Evolutionary conservation across 2,113 vertebrate genomes (phyloP).

Genomic region (Cololabis saira): DNA sequence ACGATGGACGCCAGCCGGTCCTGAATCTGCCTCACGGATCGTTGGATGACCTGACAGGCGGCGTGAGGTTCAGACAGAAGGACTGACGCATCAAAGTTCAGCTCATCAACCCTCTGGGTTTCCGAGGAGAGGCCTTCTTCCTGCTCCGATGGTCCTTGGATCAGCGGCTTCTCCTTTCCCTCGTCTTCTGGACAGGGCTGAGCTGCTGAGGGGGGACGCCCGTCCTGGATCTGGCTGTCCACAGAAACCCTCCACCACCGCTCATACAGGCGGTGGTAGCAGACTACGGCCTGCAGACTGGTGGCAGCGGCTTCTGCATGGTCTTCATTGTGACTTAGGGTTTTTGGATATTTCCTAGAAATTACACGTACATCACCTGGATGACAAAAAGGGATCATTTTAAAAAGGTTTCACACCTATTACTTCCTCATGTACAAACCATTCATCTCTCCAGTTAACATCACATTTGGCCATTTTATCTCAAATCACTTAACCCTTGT

Average conservation of each 20-base stretch:
- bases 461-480: too few relatives aligned
- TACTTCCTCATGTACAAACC: too few relatives aligned
- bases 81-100: conserved; percentile 53
- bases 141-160: not conserved
- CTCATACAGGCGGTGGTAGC: conserved; percentile 86
- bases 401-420: too few relatives aligned
- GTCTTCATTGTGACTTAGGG: conserved; percentile 62
- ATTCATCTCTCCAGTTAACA: too few relatives aligned
- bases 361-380: conserved; percentile 59
- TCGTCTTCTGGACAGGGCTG: not conserved
- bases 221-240: not conserved
- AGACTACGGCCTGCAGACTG: conserved; percentile 87
- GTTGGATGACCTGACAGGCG: conserved; percentile 82
- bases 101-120: rapidly evolving
- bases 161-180: not conserved
- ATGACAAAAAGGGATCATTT: not conserved
- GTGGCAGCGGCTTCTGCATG: conserved; percentile 70
- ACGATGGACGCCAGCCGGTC: conserved; percentile 85
- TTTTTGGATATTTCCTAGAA: conserved; percentile 57
- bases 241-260: conserved; percentile 85
- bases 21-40: conserved; percentile 82
- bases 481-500: too few relatives aligned
- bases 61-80: conserved; percentile 88
- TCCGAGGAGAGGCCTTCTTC: rapidly evolving
- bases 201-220: too few relatives aligned